Evolutionary conservation across 1,140 invertebrate species (phyloP).

Genomic region (Venustaconcha ellipsiformis): DNA sequence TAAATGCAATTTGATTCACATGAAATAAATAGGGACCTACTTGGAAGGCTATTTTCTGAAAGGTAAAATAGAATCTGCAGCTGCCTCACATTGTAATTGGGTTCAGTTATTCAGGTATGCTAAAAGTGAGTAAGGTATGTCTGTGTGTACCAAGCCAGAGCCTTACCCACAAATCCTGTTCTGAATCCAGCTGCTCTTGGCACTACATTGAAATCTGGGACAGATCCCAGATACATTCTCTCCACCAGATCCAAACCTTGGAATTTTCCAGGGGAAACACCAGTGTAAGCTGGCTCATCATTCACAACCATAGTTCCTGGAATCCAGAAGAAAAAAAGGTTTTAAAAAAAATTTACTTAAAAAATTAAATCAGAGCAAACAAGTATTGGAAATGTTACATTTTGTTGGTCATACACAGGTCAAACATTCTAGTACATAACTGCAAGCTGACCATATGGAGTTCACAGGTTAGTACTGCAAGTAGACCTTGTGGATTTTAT

Average conservation of each 20-base stretch:
- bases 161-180: conserved; percentile 77
- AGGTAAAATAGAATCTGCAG: not conserved
- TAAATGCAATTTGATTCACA: not conserved
- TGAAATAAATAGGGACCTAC: not conserved
- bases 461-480: too few relatives aligned
- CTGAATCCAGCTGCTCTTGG: conserved; percentile 72
- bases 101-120: not conserved
- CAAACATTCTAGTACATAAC: too few relatives aligned
- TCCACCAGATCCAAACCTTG: conserved; percentile 82
- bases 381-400: too few relatives aligned
- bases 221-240: conserved; percentile 87
- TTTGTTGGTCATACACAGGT: too few relatives aligned
- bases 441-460: too few relatives aligned
- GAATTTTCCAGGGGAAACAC: conserved; percentile 75
- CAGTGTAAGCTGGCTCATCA: conserved; percentile 77
- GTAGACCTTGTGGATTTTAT: too few relatives aligned
- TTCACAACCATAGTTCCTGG: conserved; percentile 85
- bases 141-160: conserved; percentile 1
- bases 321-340: conserved; percentile 7
- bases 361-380: too few relatives aligned
- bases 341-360: not conserved
- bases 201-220: conserved; percentile 77
- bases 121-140: not conserved
- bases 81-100: not conserved
- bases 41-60: not conserved